Evolutionary conservation across 1,140 invertebrate species (phyloP).

Genomic region (Sitophilus oryzae): DNA sequence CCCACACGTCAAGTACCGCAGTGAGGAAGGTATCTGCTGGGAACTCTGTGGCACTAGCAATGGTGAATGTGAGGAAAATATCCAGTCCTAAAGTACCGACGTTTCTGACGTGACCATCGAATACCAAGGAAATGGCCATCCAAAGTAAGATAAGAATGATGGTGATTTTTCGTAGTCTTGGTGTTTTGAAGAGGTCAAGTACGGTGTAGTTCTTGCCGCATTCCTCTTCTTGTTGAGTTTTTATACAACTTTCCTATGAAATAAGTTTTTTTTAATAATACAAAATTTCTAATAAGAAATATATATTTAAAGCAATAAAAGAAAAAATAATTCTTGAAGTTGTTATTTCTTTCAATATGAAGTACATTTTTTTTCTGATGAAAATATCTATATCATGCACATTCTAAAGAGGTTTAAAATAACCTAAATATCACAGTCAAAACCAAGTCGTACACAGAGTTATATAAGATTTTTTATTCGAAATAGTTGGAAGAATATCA

Average conservation of each 20-base stretch:
- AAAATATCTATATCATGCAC: no score
- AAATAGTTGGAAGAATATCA: no score
- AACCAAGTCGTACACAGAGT: no score
- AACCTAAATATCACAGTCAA: no score
- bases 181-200: slow-evolving; percentile 69
- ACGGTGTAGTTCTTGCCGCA: slow-evolving; percentile 65
- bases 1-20: slow-evolving; percentile 71
- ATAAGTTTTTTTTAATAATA: no score
- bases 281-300: no score
- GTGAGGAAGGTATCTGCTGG: slow-evolving; percentile 79
- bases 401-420: no score
- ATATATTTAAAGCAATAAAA: no score
- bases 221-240: slow-evolving; percentile 60
- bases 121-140: slow-evolving; percentile 81
- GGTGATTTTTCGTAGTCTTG: slow-evolving; percentile 63
- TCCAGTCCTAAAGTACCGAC: slow-evolving; percentile 71
- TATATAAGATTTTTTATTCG: no score
- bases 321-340: no score
- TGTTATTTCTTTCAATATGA: no score
- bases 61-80: slow-evolving; percentile 76
- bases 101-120: slow-evolving; percentile 80
- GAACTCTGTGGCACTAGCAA: slow-evolving; percentile 74
- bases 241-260: slow-evolving; percentile 57
- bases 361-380: no score
- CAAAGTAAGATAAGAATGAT: slow-evolving; percentile 72